Conservation (phyloP, 2,113 vertebrate genomes). For the Chaenocephalus aceratus region DNA sequence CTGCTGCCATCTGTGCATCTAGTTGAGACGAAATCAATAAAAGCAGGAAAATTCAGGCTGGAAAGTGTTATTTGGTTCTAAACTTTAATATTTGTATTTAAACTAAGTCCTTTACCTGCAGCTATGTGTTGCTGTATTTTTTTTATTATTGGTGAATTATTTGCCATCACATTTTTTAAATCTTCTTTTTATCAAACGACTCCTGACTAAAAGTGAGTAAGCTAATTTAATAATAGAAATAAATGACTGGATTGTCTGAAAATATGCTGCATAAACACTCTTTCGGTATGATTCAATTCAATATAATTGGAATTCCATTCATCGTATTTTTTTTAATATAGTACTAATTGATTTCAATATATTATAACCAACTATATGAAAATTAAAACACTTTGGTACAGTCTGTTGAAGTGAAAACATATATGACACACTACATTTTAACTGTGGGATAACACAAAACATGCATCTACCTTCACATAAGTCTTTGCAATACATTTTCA, state of each 20-base stretch:
- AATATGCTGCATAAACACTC: background rate
- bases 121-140: background rate
- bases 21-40: slow-evolving; percentile 28
- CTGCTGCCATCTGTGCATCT: slow-evolving; percentile 58
- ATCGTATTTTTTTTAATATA: background rate
- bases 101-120: background rate
- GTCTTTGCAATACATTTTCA: background rate
- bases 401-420: background rate
- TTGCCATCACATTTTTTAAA: background rate
- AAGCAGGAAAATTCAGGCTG: slow-evolving; percentile 15
- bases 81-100: background rate
- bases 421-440: background rate
- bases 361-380: background rate
- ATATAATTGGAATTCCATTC: background rate
- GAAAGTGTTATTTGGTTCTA: background rate
- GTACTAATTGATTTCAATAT: background rate
- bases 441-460: background rate
- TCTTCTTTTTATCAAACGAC: no score
- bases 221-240: background rate
- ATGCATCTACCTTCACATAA: background rate
- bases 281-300: background rate
- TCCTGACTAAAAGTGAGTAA: no score
- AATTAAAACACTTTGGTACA: background rate
- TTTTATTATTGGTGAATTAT: background rate
- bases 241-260: background rate